Evolutionary conservation across 2,888 invertebrate species (phyloP).

Genomic region (Netelia virgata): DNA sequence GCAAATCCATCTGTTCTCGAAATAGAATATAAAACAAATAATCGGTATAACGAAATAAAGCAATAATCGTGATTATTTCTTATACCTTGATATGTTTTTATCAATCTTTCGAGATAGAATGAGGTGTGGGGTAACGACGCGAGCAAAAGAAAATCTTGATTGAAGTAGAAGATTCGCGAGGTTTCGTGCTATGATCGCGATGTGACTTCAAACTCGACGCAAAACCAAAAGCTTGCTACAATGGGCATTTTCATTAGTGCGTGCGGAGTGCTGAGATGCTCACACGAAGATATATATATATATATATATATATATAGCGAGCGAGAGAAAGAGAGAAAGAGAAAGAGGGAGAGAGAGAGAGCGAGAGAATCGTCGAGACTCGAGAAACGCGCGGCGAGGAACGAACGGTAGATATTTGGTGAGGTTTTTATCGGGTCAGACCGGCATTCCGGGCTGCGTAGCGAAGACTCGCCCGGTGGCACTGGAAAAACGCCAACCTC

Average conservation of each 20-base stretch:
- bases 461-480: conserved; percentile 73
- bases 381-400: conserved; percentile 51
- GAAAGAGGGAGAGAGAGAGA: conserved; percentile 12
- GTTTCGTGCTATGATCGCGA: conserved; percentile 81
- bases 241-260: conserved; percentile 81
- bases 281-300: background rate
- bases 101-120: conserved; percentile 12
- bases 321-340: conserved; percentile 13
- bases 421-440: conserved; percentile 77
- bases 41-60: no score
- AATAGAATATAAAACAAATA: no score
- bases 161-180: conserved; percentile 82
- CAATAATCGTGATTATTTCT: background rate
- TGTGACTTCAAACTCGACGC: conserved; percentile 71
- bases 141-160: conserved; percentile 81
- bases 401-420: conserved; percentile 75
- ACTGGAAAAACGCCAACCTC: conserved; percentile 76
- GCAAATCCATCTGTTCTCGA: no score
- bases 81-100: background rate
- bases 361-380: conserved; percentile 16
- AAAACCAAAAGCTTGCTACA: conserved; percentile 73
- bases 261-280: conserved; percentile 54
- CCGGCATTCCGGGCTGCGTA: conserved; percentile 76
- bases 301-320: no score
- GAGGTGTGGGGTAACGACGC: conserved; percentile 48